Evolutionary conservation across 2,797 vertebrate genomes (phyloP).

Genomic region (Smutsia temminckii): DNA sequence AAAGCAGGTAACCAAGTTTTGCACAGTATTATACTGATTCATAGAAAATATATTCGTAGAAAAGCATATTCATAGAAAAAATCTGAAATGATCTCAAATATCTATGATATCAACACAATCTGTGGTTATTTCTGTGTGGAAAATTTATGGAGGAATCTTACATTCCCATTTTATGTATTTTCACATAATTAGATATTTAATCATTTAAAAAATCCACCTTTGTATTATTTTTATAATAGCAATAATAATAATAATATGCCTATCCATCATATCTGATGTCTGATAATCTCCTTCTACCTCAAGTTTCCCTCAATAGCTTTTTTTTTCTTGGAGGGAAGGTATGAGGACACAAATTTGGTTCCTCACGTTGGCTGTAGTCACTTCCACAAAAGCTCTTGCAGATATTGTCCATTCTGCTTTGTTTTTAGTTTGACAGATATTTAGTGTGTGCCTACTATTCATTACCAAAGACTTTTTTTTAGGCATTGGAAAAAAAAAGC

Average conservation of each 20-base stretch:
- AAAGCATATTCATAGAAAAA: background rate
- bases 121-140: background rate
- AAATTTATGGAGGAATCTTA: background rate
- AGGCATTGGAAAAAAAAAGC: background rate
- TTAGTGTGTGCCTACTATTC: background rate
- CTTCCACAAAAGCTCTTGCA: background rate
- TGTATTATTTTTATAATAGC: background rate
- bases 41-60: background rate
- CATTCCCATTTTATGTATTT: background rate
- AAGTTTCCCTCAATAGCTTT: background rate
- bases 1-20: background rate
- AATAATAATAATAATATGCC: background rate
- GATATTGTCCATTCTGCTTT: background rate
- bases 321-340: background rate
- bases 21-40: background rate
- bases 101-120: background rate
- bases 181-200: background rate
- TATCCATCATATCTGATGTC: background rate
- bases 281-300: background rate
- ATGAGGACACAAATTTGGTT: background rate
- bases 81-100: background rate
- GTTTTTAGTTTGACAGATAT: background rate
- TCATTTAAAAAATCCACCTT: background rate
- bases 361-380: background rate
- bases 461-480: background rate